A percentile compares a stretch with the other conserved stretches of the same genome.
Evolutionary conservation across 2,797 vertebrate species (phyloP).

Genomic region (Lophius americanus): DNA sequence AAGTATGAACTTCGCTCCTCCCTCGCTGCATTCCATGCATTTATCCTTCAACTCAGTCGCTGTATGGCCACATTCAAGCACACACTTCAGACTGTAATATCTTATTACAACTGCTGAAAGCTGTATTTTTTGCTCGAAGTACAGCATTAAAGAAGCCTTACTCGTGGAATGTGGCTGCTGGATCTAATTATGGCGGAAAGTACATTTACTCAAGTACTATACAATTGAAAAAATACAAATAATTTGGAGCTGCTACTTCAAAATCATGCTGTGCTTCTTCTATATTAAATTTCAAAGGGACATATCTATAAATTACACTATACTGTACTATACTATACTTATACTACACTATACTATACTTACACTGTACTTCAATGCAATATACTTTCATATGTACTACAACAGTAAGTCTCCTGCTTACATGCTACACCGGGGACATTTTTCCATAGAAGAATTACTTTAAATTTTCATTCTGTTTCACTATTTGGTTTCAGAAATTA

Average conservation of each 20-base stretch:
- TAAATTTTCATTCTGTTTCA: too few species aligned
- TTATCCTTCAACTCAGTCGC: conserved; percentile 31
- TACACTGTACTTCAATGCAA: too few species aligned
- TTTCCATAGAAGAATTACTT: too few species aligned
- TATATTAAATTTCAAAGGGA: not conserved
- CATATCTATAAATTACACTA: not conserved
- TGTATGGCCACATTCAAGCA: conserved; percentile 40
- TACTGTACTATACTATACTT: too few species aligned
- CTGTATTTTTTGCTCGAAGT: conserved; percentile 2
- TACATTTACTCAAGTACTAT: not conserved
- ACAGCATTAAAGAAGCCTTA: not conserved
- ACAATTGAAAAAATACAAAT: too few species aligned
- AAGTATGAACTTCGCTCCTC: conserved; percentile 36
- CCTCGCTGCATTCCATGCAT: conserved; percentile 56
- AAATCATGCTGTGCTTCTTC: not conserved
- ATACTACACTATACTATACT: too few species aligned
- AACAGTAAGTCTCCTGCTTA: too few species aligned
- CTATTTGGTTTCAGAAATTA: not conserved
- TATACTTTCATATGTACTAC: too few species aligned
- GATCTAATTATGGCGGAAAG: not conserved
- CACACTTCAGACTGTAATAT: conserved; percentile 23
- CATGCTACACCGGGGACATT: too few species aligned
- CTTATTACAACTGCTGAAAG: conserved; percentile 2
- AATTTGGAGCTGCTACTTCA: not conserved
- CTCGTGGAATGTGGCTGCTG: too few species aligned